These are phyloP conservation scores for Pan paniscus DNA, from an alignment of 2,113 vertebrate genomes.

Conservation along the genomic window DNA sequence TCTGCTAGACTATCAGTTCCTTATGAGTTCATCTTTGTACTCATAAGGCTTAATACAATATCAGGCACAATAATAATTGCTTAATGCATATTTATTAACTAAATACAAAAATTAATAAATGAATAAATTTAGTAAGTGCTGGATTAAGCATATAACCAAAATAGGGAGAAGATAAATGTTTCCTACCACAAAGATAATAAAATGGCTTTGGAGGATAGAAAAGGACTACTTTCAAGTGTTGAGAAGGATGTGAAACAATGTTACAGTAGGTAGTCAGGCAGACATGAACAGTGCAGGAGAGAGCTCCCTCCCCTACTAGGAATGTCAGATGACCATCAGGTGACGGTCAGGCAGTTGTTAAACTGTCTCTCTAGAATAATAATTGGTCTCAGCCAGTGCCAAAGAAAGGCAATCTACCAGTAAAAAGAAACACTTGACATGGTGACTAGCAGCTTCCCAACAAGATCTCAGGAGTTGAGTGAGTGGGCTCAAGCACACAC, in stretches of 20 bases:
- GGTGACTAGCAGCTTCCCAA: no score
- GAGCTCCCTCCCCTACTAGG: no score
- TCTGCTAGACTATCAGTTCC: not conserved
- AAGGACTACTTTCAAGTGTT: not conserved
- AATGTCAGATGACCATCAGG: no score
- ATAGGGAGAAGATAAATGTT: not conserved
- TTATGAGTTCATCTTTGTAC: not conserved
- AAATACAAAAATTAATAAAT: not conserved
- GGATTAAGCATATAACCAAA: not conserved
- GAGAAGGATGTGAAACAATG: not conserved
- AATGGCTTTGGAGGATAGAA: not conserved
- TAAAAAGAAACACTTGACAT: no score
- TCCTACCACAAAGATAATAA: not conserved
- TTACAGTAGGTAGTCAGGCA: no score
- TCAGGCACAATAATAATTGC: not conserved
- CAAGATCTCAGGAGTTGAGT: no score
- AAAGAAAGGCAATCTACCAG: no score
- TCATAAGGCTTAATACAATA: not conserved
- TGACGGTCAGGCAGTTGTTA: no score
- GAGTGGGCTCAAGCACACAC: no score
- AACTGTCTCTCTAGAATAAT: no score
- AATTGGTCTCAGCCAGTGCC: no score
- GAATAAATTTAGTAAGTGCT: not conserved
- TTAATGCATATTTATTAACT: constrained; percentile 31
- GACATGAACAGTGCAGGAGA: no score